Evolutionary conservation across 2,888 invertebrate species (phyloP).

Genomic region (Synergus laeviventris): DNA sequence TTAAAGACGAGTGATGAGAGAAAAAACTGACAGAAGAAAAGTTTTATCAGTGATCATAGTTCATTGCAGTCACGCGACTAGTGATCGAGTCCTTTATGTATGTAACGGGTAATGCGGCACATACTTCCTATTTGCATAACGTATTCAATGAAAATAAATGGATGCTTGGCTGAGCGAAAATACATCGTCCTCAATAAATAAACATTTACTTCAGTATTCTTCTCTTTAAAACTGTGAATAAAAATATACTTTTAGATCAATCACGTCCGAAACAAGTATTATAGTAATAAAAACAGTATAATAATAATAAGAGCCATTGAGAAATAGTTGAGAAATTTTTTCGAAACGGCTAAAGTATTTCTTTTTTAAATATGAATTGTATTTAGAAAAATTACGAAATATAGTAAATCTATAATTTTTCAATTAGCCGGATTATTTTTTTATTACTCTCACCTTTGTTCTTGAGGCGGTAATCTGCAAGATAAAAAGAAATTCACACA

Average conservation of each 20-base stretch:
- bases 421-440: slow-evolving; percentile 1
- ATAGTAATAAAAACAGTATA: too few species aligned
- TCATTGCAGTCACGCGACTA: slow-evolving; percentile 21
- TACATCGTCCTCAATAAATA: slow-evolving; percentile 6
- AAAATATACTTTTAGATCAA: neutral
- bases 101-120: slow-evolving; percentile 8
- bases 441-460: slow-evolving; percentile 1
- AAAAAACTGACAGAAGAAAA: neutral
- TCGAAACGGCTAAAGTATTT: too few species aligned
- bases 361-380: too few species aligned
- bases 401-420: neutral
- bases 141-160: slow-evolving; percentile 34
- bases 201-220: neutral
- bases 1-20: neutral
- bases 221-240: neutral
- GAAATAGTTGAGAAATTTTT: too few species aligned
- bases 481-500: slow-evolving; percentile 14
- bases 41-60: neutral
- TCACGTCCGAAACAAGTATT: too few species aligned
- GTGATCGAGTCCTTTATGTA: slow-evolving; percentile 8
- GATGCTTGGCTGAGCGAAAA: slow-evolving; percentile 12
- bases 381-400: neutral
- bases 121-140: slow-evolving; percentile 16
- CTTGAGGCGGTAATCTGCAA: neutral
- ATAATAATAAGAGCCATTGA: too few species aligned